phyloP scores from a whole-genome alignment of 2,113 vertebrate genomes.

The Chionomys nivalis region DNA sequence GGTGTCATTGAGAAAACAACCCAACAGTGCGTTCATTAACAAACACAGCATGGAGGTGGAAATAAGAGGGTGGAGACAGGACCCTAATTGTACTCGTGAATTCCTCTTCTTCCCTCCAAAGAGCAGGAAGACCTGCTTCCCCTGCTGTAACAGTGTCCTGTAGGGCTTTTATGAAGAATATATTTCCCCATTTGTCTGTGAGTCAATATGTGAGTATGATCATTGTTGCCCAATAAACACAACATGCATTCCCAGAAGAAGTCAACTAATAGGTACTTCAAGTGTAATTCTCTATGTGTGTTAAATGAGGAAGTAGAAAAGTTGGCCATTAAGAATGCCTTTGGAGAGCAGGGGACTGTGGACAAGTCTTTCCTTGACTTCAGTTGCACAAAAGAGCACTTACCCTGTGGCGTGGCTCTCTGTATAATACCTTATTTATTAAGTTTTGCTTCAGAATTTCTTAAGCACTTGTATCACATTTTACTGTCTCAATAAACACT shows the following conservation, averaged over 20 bases:
- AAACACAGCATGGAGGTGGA: constrained; percentile 75
- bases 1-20: constrained; percentile 70
- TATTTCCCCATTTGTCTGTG: constrained; percentile 68
- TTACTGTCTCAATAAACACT: neutral
- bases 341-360: neutral
- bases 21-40: constrained; percentile 79
- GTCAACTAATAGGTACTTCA: constrained; percentile 73
- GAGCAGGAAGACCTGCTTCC: constrained; percentile 26
- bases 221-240: constrained; percentile 73
- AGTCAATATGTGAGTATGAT: constrained; percentile 58
- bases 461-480: neutral
- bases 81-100: constrained; percentile 76
- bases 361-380: constrained; percentile 35
- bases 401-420: neutral
- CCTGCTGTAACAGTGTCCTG: constrained; percentile 41
- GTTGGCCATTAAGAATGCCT: constrained; percentile 38
- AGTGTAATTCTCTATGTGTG: constrained; percentile 62
- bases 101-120: constrained; percentile 59
- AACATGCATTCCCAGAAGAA: constrained; percentile 69
- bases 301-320: constrained; percentile 72
- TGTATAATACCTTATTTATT: neutral
- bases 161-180: constrained; percentile 59
- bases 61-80: constrained; percentile 66
- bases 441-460: constrained; percentile 6
- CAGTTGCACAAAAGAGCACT: constrained; percentile 29